Evolutionary conservation across 2,797 vertebrate genomes (phyloP), one percentile per base, ranked within the genome.

Genomic region (Pogoniulus pusillus): DNA sequence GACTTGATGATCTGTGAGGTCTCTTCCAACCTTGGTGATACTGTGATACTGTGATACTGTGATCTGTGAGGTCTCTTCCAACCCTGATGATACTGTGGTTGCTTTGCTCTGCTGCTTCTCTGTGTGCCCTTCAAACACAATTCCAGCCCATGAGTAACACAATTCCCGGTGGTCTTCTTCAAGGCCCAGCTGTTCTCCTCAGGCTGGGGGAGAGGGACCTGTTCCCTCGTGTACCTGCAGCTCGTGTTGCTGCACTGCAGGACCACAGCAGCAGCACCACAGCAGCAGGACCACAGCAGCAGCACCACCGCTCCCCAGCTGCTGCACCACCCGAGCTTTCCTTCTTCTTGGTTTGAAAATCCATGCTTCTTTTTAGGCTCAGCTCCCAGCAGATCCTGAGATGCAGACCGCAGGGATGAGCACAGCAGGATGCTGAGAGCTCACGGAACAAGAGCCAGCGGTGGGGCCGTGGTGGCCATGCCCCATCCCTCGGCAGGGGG

Each of bases 361-460:
- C 2, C 41, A 16, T 12, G 9, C 29, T 6, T 2, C 0, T 8
- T 35, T 35, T 80, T 59, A 5, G 53, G 12, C 24, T 66, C 15
- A 0, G 0, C 39, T 79, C 60, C 41, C 37, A 66, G 35, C 59
- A 39, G n/a, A 12, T 35, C 18, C 1, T 10, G 7, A 26, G 27
- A 24, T 19, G 23, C 11, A 11, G 65, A 7, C 8, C 12, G 15
- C 20, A 1, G 16, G 12, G 12, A 18, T 8, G 57, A 30, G 3
- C 41, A 16, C 0, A 1, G 6, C 1, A 4, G 30, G 35, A 6
- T 2, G 65, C 16, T 1, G 45, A 17, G 7, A 55, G 5, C 6
- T 16, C 3, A 5, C 2, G 41, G 26, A 32, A 6, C 0, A 1
- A 13, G 43, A 39, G 45, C 3, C 0, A 16, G 8, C 0, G 1